Conservation (phyloP, 2,797 vertebrate species). For the Myiotriccus ornatus region DNA sequence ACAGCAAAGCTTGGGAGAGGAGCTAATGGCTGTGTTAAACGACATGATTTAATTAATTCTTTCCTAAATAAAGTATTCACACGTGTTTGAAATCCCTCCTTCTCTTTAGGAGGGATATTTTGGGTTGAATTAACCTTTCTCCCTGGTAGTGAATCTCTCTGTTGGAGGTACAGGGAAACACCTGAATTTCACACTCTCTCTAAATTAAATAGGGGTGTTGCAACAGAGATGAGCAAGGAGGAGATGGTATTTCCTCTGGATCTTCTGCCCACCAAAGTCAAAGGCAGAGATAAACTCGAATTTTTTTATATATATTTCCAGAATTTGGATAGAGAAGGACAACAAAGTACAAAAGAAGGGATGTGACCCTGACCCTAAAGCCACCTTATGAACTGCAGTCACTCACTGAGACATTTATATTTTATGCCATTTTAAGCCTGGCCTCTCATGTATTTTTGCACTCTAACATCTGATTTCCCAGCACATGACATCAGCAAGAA, state of each 20-base stretch:
- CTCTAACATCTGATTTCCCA: slow-evolving; percentile 55
- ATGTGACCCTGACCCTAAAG: background rate
- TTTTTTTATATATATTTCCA: background rate
- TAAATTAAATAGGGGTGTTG: background rate
- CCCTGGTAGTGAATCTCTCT: accelerated
- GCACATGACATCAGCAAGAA: slow-evolving; percentile 61
- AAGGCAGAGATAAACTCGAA: background rate
- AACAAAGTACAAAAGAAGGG: background rate
- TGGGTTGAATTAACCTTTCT: background rate
- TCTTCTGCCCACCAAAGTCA: background rate
- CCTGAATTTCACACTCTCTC: background rate
- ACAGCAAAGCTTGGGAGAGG: background rate
- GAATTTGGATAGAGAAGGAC: background rate
- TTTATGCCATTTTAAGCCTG: background rate
- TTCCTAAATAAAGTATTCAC: background rate
- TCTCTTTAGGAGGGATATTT: background rate
- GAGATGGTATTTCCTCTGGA: background rate
- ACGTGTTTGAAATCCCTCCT: background rate
- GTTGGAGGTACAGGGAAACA: background rate
- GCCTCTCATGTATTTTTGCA: slow-evolving; percentile 41
- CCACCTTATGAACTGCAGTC: background rate
- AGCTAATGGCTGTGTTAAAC: background rate
- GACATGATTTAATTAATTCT: background rate
- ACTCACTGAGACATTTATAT: background rate
- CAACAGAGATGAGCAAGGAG: background rate